These are phyloP conservation scores for Muschampia plurimacula DNA, from an alignment of 2,888 invertebrate species.

Conservation along the genomic window DNA sequence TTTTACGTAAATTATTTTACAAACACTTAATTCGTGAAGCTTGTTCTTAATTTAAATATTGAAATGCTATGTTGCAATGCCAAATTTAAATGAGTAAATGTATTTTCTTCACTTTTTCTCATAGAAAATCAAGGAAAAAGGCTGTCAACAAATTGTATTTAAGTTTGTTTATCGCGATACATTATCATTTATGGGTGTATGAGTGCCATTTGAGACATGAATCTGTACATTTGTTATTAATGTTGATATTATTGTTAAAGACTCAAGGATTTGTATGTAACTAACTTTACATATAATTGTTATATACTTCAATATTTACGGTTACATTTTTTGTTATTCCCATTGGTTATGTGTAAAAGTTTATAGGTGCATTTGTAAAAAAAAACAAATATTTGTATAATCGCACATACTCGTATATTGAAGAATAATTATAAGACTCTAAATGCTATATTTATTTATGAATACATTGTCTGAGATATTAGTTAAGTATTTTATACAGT, in stretches of 20 bases:
- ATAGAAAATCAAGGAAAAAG: constrained; percentile 55
- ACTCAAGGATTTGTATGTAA: background rate
- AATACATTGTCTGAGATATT: constrained; percentile 58
- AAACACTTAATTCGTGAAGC: too few relatives aligned
- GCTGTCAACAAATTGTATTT: constrained; percentile 70
- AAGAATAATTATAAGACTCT: background rate
- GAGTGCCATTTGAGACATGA: constrained; percentile 62
- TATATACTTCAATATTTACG: background rate
- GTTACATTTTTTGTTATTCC: background rate
- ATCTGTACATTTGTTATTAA: constrained; percentile 34
- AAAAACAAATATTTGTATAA: background rate
- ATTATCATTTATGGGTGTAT: constrained; percentile 46
- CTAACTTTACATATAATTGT: background rate
- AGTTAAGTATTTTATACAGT: constrained; percentile 61
- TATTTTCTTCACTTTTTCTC: constrained; percentile 54
- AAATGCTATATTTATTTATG: constrained; percentile 8
- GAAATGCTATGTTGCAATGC: background rate
- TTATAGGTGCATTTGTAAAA: background rate
- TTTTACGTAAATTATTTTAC: too few relatives aligned
- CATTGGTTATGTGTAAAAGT: background rate
- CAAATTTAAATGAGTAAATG: background rate
- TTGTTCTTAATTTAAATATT: background rate
- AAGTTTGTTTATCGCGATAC: constrained; percentile 23
- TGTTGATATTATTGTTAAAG: background rate
- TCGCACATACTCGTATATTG: background rate